Base-by-base conservation (phyloP, 2,888 invertebrate genomes). In the Timema cristinae region DNA sequence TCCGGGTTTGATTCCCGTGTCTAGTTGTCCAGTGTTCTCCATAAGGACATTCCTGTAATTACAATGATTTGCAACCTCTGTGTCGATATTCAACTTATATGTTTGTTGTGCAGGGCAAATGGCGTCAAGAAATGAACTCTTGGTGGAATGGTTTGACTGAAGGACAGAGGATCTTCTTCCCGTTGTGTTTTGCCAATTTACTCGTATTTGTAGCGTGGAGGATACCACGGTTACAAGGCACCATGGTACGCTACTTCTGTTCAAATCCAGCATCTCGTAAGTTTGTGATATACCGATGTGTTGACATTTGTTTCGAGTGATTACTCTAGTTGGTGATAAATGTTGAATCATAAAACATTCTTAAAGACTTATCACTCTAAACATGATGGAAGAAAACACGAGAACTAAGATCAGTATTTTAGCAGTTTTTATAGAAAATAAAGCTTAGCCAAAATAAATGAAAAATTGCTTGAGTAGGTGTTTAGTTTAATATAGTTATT, bases 181-280 rank as follows among this genome's bases (percentile, higher is more conserved):
- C 93, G 2, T 91, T 97, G 77, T 89, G 92, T 79, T 88, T 89
- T 9, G 80, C 90, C 8, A 97, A 97, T 84, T 80, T 89, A 0
- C 77, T 92, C 32, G 94, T 97, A 1, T 97, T 93, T 82, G 83
- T 88, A 0, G 87, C 92, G 68, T 97, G 97, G 97, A 85, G 91
- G 75, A 81, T 95, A 6, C 93, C 91, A 10, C 79, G 85, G 13
- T 81, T 92, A 50, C 90, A 91, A 72, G 86, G 87, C 4, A 81
- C 86, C 16, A 95, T 97, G 95, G 80, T 91, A 67, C 90, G 87
- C 79, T 95, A 94, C 83, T 97, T 97, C 83, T 90, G 90, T 79
- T 90, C 92, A 70, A 91, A 91, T 82, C 94, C 95, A 56, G 88
- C 88, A 32, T 89, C 91, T 77, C 86, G 91, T 92, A 84, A 85